phyloP scores from a whole-genome alignment of 2,888 invertebrate species.

The Pantelozetes paolii region DNA sequence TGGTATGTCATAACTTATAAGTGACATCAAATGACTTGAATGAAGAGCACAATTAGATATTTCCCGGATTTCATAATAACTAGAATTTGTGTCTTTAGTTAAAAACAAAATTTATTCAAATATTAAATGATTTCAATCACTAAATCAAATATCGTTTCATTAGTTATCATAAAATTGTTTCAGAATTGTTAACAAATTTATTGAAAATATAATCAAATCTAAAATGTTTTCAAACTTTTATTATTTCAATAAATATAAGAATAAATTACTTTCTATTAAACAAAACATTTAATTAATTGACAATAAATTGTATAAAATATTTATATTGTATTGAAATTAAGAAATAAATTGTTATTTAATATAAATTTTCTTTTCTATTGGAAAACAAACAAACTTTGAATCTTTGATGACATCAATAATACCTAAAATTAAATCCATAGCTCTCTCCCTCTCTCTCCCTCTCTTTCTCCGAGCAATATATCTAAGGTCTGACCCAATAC shows the following conservation, averaged over 20 bases:
- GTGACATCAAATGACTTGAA: conserved; percentile 3
- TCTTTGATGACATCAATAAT: background rate
- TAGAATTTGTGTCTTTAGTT: background rate
- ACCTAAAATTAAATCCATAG: background rate
- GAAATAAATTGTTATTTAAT: too few species aligned
- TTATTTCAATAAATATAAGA: too few species aligned
- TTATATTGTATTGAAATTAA: too few species aligned
- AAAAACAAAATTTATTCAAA: conserved; percentile 26
- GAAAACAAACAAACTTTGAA: background rate
- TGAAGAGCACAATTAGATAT: conserved; percentile 9
- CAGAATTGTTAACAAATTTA: too few species aligned
- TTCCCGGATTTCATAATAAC: background rate
- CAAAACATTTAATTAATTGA: too few species aligned
- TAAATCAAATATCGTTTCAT: background rate
- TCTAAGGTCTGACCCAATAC: background rate
- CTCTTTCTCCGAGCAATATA: background rate
- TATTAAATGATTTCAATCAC: background rate
- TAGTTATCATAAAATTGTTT: too few species aligned
- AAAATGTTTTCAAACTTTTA: too few species aligned
- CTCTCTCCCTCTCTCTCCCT: conserved; percentile 19
- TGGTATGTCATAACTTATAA: background rate
- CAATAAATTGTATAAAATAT: too few species aligned
- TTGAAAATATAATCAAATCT: too few species aligned
- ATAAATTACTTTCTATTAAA: too few species aligned
- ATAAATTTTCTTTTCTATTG: too few species aligned